Base-by-base conservation (phyloP, 1,140 invertebrate species). In the Tetragnatha versicolor region DNA sequence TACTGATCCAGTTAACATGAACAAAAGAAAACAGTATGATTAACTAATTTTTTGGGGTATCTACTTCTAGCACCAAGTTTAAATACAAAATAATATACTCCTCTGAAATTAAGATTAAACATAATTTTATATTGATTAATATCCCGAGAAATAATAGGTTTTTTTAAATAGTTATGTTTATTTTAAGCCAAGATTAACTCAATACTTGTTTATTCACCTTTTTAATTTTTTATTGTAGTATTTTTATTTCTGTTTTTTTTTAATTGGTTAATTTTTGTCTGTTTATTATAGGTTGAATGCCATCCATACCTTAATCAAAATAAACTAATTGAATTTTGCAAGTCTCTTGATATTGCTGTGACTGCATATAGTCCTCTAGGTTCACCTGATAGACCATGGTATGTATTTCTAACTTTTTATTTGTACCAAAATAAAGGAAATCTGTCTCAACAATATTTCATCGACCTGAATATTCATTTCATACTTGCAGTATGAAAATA, bases 281-380 rank as follows among this genome's bases (percentile, higher is more conserved):
- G 12, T 20, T 33, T 61, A 25, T 75, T 25, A 20, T 77, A 88
- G 83, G 83, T 88, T 27, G 88, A 89, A 81, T 85, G 85, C 60
- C 88, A 89, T 83, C 84, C 85, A 2, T 89, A 88, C 80, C 83
- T 88, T 29, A 85, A 86, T 70, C 88, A 89, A 81, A 83, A 82
- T 1, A 82, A 85, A 49, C 81, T 89, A 27, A 81, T 85, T 58
- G 80, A 84, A 47, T 88, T 85, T 73, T 89, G 88, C 81, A 81
- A 84, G 47, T 39, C 81, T 33, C 81, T 84, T 33, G 82, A 84
- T n/a, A 88, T 89, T 45, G 81, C 81, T 20, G 80, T 89, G 6
- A 87, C 84, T 22, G 88, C 88, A 2, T 89, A 89, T 81, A 83
- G 85, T 66, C 86, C 88, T 7, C 81, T 89, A 29, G 88, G 87